These are phyloP conservation scores for Brachyptera putata DNA, from an alignment of 2,888 invertebrate species.

Conservation along the genomic window DNA sequence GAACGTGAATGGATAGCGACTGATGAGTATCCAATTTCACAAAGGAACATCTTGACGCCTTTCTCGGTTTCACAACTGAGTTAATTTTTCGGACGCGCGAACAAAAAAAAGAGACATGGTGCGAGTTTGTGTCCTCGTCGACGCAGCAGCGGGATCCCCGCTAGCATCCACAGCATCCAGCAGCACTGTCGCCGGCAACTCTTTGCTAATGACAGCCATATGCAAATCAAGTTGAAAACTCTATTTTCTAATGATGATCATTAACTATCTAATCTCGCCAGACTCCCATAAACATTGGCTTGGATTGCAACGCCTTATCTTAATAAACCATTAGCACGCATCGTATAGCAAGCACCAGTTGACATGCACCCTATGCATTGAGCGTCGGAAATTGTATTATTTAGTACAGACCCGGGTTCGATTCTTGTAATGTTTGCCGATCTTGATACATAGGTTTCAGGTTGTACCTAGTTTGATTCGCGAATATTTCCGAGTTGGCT, in stretches of 20 bases:
- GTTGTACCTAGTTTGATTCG: no score
- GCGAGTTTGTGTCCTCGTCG: not conserved
- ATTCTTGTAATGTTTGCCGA: no score
- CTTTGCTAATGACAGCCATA: conserved; percentile 27
- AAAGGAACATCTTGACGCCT: conserved; percentile 17
- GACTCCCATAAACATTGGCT: conserved; percentile 10
- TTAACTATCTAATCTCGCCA: conserved; percentile 23
- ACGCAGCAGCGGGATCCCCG: not conserved
- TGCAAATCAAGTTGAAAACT: conserved; percentile 27
- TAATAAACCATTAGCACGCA: no score
- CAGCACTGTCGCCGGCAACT: conserved; percentile 6
- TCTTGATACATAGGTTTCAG: no score
- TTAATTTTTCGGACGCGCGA: conserved; percentile 16
- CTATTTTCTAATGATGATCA: conserved; percentile 28
- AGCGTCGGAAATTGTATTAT: no score
- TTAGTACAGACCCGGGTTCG: no score
- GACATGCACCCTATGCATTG: no score
- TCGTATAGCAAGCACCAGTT: no score
- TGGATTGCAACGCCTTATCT: not conserved
- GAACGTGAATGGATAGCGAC: no score
- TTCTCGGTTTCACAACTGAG: conserved; percentile 27
- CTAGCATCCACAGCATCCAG: not conserved
- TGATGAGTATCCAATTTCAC: not conserved
- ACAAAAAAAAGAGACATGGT: conserved; percentile 13
- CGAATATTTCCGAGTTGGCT: no score